phyloP scores from a whole-genome alignment of 2,888 invertebrate species.

The Sussaba pulchella region DNA sequence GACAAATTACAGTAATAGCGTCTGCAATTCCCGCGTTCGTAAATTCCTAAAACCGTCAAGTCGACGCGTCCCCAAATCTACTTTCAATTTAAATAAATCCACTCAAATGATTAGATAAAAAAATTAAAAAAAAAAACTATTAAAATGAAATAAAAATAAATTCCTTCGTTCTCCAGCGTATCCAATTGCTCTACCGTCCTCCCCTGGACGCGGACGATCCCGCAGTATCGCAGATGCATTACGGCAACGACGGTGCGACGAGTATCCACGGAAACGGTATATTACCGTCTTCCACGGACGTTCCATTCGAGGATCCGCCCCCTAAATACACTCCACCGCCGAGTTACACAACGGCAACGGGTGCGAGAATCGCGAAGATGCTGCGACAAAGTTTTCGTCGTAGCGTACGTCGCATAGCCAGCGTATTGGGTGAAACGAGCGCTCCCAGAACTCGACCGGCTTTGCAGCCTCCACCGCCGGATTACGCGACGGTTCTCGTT shows the following conservation, averaged over 20 bases:
- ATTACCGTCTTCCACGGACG: constrained; percentile 77
- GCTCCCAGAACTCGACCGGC: constrained; percentile 77
- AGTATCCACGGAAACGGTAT: constrained; percentile 79
- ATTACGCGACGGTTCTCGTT: constrained; percentile 87
- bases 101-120: too few species aligned
- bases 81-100: too few species aligned
- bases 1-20: too few species aligned
- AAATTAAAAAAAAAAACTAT: not conserved
- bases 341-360: constrained; percentile 96
- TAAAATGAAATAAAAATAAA: constrained; percentile 14
- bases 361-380: constrained; percentile 91
- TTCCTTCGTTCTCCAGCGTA: constrained; percentile 87
- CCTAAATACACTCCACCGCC: constrained; percentile 98
- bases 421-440: constrained; percentile 85
- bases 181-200: constrained; percentile 93
- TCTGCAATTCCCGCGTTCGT: too few species aligned
- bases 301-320: constrained; percentile 90
- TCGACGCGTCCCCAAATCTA: too few species aligned
- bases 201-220: constrained; percentile 86
- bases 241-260: constrained; percentile 74
- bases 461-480: constrained; percentile 86
- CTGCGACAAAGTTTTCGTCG: constrained; percentile 91
- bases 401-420: constrained; percentile 90
- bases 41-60: too few species aligned
- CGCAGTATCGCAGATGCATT: constrained; percentile 76